These are phyloP conservation scores for Copidosoma floridanum DNA, from an alignment of 1,140 invertebrate species.

Conservation along the genomic window DNA sequence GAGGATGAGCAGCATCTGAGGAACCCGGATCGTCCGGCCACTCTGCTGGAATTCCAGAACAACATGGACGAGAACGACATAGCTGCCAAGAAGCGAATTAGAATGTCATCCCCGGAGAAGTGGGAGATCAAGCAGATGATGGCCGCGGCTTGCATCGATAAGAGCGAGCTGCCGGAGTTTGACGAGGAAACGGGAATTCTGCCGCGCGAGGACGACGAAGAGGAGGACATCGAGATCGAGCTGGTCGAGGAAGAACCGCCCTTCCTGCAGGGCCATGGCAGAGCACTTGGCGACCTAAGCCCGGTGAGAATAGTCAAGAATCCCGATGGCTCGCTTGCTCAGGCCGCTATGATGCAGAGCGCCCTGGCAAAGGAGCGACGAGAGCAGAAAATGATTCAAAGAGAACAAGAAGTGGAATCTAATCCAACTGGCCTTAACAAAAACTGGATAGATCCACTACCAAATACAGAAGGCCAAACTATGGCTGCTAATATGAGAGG, in stretches of 20 bases:
- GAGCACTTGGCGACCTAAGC: slow-evolving; percentile 87
- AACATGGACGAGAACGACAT: slow-evolving; percentile 75
- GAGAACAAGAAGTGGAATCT: slow-evolving; percentile 89
- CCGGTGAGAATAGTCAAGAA: slow-evolving; percentile 98
- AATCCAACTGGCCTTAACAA: slow-evolving; percentile 81
- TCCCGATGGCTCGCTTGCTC: slow-evolving; percentile 96
- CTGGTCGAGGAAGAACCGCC: slow-evolving; percentile 97
- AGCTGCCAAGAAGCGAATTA: slow-evolving; percentile 74
- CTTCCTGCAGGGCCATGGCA: slow-evolving; percentile 88
- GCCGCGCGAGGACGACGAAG: slow-evolving; percentile 87
- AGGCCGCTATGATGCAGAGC: slow-evolving; percentile 99
- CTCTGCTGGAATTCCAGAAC: slow-evolving; percentile 68
- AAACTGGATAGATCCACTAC: slow-evolving; percentile 95
- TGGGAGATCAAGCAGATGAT: slow-evolving; percentile 81
- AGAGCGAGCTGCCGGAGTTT: slow-evolving; percentile 87
- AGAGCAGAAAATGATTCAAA: slow-evolving; percentile 88
- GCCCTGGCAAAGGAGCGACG: slow-evolving; percentile 95
- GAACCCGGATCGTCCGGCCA: slow-evolving; percentile 84
- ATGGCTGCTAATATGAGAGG: slow-evolving; percentile 78
- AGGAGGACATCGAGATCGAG: slow-evolving; percentile 99
- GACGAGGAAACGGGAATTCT: slow-evolving; percentile 85
- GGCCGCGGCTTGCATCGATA: slow-evolving; percentile 60
- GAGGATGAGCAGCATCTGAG: slow-evolving; percentile 71
- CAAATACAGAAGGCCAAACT: slow-evolving; percentile 72
- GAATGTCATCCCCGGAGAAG: slow-evolving; percentile 94